A percentile compares a stretch with the other conserved stretches of the same genome.
Evolutionary conservation across 1,140 invertebrate genomes (phyloP).

Genomic region (Luehdorfia chinensis): DNA sequence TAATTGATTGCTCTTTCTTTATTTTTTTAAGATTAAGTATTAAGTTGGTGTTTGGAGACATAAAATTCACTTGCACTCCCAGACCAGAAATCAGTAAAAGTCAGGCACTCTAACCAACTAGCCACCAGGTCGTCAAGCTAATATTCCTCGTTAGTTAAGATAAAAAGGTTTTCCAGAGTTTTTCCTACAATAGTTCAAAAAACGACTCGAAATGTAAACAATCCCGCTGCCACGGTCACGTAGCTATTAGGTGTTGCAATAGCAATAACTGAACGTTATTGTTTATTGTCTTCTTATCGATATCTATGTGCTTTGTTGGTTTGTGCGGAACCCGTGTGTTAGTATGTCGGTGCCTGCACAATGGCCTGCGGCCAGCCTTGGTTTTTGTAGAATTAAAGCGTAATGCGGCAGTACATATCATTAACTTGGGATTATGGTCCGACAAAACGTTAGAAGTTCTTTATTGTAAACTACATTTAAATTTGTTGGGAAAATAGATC

Average conservation of each 20-base stretch:
- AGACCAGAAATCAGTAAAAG: no score
- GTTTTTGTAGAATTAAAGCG: constrained; percentile 59
- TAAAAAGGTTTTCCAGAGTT: neutral
- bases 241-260: constrained; percentile 55
- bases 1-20: no score
- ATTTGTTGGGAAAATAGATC: no score
- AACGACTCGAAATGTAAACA: constrained; percentile 24
- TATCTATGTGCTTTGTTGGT: constrained; percentile 56
- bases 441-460: no score
- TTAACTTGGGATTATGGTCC: constrained; percentile 14
- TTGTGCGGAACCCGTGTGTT: constrained; percentile 42
- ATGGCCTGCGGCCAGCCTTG: constrained; percentile 50
- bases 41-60: no score
- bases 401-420: constrained; percentile 38
- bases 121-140: no score
- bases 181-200: neutral
- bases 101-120: no score
- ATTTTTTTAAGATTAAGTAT: no score
- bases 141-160: no score
- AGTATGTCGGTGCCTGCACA: constrained; percentile 39
- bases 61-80: no score
- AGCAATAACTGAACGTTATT: constrained; percentile 64
- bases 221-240: constrained; percentile 40
- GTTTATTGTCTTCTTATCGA: constrained; percentile 74
- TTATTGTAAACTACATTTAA: no score